Conservation (phyloP, 1,140 invertebrate genomes). For the Xylocopa sonorina region DNA sequence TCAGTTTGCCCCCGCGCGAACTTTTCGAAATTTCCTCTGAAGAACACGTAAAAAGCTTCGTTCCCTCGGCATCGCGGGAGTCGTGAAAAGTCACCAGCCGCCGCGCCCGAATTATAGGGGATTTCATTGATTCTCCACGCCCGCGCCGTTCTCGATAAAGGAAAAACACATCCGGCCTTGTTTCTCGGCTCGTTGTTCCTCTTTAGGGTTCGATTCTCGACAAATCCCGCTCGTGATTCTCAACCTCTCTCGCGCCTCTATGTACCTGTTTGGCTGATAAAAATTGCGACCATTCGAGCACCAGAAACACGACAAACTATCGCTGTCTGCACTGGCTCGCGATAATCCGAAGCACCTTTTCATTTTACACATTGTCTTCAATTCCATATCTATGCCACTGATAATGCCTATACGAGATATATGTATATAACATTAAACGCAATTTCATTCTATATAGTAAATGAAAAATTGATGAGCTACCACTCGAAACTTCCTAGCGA, state of each 20-base stretch:
- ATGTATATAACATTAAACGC: no score
- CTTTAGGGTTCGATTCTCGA: not conserved
- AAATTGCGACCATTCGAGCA: not conserved
- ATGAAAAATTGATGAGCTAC: no score
- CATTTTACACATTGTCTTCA: no score
- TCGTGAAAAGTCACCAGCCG: not conserved
- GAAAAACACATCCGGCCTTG: not conserved
- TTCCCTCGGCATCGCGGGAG: not conserved
- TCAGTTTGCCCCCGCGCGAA: not conserved
- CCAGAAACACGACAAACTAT: not conserved
- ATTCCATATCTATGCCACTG: no score
- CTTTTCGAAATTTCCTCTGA: not conserved
- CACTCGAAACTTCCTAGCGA: no score
- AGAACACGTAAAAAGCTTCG: not conserved
- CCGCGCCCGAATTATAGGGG: conserved; percentile 5
- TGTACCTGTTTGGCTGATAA: not conserved
- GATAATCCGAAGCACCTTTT: no score
- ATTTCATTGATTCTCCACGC: not conserved
- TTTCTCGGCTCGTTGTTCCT: not conserved
- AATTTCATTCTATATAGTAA: no score
- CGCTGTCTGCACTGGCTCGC: no score
- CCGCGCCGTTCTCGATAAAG: not conserved
- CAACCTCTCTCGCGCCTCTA: no score
- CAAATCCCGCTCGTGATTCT: not conserved
- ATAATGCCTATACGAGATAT: no score